phyloP scores from a whole-genome alignment of 2,888 invertebrate species.

The Heliconius ethilla region DNA sequence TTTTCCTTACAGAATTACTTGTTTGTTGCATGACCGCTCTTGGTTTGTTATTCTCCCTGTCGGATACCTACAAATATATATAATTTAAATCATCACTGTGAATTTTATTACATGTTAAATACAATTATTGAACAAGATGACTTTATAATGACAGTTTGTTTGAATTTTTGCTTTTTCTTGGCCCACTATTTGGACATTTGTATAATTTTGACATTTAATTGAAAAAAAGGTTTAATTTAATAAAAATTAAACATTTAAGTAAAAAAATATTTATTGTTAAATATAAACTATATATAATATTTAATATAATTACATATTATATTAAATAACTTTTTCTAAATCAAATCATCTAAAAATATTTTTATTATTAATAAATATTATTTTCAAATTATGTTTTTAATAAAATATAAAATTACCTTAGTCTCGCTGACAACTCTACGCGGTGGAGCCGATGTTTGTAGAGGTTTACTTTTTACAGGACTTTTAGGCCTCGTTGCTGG shows the following conservation, averaged over 20 bases:
- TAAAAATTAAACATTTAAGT: no score
- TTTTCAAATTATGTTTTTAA: background rate
- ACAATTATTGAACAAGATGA: constrained; percentile 27
- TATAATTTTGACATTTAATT: background rate
- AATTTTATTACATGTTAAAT: constrained; percentile 13
- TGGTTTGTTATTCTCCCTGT: constrained; percentile 55
- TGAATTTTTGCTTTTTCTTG: constrained; percentile 19
- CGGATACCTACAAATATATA: constrained; percentile 52
- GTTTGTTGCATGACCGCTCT: constrained; percentile 61
- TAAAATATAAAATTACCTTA: constrained; percentile 51
- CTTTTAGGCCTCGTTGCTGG: constrained; percentile 48
- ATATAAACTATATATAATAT: no score
- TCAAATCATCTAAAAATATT: no score
- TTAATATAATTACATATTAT: no score
- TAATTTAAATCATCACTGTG: constrained; percentile 20
- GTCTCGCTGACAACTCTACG: constrained; percentile 61
- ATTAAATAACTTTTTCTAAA: no score
- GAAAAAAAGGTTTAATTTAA: background rate
- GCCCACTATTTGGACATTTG: background rate
- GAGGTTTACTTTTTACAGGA: constrained; percentile 48
- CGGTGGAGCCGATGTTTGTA: constrained; percentile 50
- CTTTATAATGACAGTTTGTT: constrained; percentile 17
- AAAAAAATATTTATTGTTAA: no score
- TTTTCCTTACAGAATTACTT: constrained; percentile 55
- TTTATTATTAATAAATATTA: no score